Evolutionary conservation across 2,888 invertebrate species (phyloP).

Genomic region (Eledone cirrhosa): DNA sequence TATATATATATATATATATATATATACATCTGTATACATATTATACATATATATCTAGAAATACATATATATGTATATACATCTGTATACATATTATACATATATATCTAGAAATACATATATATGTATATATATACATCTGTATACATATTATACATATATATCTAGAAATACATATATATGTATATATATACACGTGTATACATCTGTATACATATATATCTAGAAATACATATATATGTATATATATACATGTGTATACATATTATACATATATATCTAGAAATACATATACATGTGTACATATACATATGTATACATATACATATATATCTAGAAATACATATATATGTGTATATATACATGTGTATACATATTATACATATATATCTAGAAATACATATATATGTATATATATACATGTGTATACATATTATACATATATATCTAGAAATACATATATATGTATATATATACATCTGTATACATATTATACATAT

Average conservation of each 20-base stretch:
- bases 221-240: neutral
- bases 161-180: neutral
- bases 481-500: too few species aligned
- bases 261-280: neutral
- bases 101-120: slow-evolving; percentile 1
- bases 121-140: neutral
- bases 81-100: neutral
- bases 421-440: neutral
- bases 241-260: neutral
- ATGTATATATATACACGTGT: neutral
- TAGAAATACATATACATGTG: neutral
- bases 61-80: neutral
- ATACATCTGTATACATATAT: neutral
- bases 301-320: neutral
- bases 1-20: too few species aligned
- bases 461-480: neutral
- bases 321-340: neutral
- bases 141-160: neutral
- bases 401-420: neutral
- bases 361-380: neutral
- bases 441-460: neutral
- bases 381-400: neutral
- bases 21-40: too few species aligned
- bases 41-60: neutral
- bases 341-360: neutral